phyloP scores from a whole-genome alignment of 2,113 vertebrate species.

The Alectura lathami region DNA sequence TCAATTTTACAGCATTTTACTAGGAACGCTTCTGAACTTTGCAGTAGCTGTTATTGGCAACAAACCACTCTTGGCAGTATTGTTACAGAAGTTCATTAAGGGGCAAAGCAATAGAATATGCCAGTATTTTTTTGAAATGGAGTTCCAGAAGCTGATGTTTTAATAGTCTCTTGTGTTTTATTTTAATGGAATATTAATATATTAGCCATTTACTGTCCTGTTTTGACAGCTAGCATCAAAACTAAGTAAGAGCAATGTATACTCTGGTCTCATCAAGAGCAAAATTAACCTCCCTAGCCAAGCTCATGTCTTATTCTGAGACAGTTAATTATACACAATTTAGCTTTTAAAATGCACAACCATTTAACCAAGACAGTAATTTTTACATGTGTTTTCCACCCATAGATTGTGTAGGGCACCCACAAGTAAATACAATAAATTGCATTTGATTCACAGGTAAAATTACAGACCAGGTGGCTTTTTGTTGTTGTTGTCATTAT shows the following conservation, averaged over 20 bases:
- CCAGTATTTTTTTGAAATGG: background rate
- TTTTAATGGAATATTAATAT: background rate
- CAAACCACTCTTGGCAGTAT: background rate
- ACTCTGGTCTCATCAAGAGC: accelerated
- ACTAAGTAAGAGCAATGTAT: background rate
- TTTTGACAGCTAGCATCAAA: background rate
- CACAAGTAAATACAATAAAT: background rate
- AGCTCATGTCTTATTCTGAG: background rate
- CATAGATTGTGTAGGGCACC: accelerated
- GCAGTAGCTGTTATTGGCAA: background rate
- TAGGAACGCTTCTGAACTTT: background rate
- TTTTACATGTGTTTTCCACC: background rate
- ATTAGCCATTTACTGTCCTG: background rate
- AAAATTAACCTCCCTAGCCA: background rate
- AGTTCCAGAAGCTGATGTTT: background rate
- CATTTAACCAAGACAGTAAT: background rate
- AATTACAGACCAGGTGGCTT: background rate
- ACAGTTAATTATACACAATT: background rate
- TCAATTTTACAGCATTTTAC: background rate
- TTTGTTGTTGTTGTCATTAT: background rate
- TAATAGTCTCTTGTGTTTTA: background rate
- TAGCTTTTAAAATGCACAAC: background rate
- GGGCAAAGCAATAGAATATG: background rate
- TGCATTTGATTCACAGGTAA: background rate
- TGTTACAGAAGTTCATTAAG: background rate